A percentile compares a stretch with the other conserved stretches of the same genome.
phyloP scores from a whole-genome alignment of 2,113 vertebrate species.

The Cinclus mexicanus region DNA sequence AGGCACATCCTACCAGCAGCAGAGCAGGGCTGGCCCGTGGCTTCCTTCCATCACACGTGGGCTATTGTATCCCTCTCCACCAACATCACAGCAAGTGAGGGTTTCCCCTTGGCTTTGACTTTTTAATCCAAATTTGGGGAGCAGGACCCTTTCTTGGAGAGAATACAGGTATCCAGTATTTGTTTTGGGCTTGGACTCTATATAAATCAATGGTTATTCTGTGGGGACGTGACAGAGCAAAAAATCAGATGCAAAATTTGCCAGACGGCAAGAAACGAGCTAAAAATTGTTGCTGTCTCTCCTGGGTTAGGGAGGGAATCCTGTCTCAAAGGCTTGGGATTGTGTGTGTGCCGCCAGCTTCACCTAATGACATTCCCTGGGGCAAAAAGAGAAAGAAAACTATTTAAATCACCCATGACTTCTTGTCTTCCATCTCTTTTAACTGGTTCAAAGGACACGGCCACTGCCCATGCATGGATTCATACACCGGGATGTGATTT shows the following conservation, averaged over 20 bases:
- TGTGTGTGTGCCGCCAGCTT: not conserved
- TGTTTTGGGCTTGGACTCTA: not conserved
- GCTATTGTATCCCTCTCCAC: not conserved
- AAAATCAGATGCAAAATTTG: slow-evolving; percentile 35
- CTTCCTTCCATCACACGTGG: not conserved
- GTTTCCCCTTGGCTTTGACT: not conserved
- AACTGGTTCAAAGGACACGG: not conserved
- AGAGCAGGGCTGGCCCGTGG: not conserved
- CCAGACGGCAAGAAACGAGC: slow-evolving; percentile 1
- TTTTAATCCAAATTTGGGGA: not conserved
- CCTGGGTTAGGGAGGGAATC: not conserved
- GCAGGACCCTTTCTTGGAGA: slow-evolving; percentile 26
- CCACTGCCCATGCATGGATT: rapidly evolving
- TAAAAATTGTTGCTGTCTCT: not conserved
- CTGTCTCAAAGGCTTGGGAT: slow-evolving; percentile 17
- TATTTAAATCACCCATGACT: not conserved
- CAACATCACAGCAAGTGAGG: not conserved
- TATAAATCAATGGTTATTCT: slow-evolving; percentile 42
- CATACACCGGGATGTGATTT: not conserved
- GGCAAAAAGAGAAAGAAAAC: not conserved
- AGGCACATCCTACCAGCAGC: not conserved
- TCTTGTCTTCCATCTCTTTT: not conserved
- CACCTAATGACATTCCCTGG: not conserved
- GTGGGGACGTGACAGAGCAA: not conserved
- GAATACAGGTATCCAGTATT: slow-evolving; percentile 31